Conservation (phyloP, 2,888 invertebrate genomes). For the Zygogramma bicolorata region DNA sequence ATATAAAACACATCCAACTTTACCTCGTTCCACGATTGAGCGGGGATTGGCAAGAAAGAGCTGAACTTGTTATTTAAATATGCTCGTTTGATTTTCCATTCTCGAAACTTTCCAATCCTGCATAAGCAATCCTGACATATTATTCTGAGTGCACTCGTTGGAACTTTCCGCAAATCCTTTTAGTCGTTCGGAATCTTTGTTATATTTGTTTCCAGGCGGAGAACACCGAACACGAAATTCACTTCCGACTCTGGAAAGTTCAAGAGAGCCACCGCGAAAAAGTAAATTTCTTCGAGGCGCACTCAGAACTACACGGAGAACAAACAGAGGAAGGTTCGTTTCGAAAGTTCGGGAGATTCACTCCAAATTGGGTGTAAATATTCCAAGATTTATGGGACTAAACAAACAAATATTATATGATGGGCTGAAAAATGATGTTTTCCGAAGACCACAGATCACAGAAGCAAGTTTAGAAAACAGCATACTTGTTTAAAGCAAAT, state of each 20-base stretch:
- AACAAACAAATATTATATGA: too few species aligned
- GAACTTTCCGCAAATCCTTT: constrained; percentile 42
- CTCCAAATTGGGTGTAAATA: neutral
- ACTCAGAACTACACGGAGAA: neutral
- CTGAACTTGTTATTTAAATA: constrained; percentile 23
- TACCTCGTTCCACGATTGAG: neutral
- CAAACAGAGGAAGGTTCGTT: neutral
- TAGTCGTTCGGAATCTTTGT: constrained; percentile 38
- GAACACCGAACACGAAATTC: neutral
- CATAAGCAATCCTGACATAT: constrained; percentile 26
- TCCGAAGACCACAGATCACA: too few species aligned
- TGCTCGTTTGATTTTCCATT: constrained; percentile 29
- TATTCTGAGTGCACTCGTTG: constrained; percentile 38
- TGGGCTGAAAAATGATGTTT: too few species aligned
- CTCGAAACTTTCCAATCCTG: constrained; percentile 20
- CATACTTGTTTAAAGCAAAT: too few species aligned
- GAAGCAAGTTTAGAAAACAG: too few species aligned
- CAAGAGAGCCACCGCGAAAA: neutral
- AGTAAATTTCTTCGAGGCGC: neutral
- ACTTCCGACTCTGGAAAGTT: constrained; percentile 9
- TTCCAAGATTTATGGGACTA: too few species aligned
- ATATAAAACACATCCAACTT: neutral
- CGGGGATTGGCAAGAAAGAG: neutral
- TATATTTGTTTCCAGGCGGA: constrained; percentile 10
- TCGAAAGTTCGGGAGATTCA: neutral